Base-by-base conservation (phyloP, 2,797 vertebrate genomes). In the Oophaga sylvatica region DNA sequence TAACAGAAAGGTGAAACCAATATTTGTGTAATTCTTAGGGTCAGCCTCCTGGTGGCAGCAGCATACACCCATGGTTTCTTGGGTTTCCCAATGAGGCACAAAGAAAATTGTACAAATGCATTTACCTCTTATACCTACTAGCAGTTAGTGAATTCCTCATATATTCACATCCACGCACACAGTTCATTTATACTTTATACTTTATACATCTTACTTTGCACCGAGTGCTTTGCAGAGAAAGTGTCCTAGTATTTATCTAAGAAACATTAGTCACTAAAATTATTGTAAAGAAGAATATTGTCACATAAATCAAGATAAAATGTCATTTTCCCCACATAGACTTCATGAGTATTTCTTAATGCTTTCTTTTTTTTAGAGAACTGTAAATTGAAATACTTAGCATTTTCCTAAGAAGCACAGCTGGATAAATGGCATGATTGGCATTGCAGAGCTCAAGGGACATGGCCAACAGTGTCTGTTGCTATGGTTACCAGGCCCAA, bases 371-470 rank as follows among this genome's bases (percentile, higher is more conserved):
- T 81, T 78, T 85, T 73, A 56, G 62, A 65, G 57, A 89, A 83
- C 41, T 83, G 79, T 86, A 80, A 86, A 83, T 86, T 83, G 35
- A 89, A 86, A 83, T 81, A 89, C 80, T 89, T 89, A 80, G 56
- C 83, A 86, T 83, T 86, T 48, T 75, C 84, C 83, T 86, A 31
- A 87, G 80, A 79, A 35, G 65, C 88, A 83, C 88, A 83, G 88
- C 88, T 89, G 88, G 88, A 89, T 86, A 79, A 86, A 89, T 87
- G 73, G 45, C 81, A 67, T 89, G 88, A 87, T 87, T 89, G 88
- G 84, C 88, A 89, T 83, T 86, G 84, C 70, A 45, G 84, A 82
- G 65, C 88, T 87, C 88, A 57, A 80, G 88, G 88, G 88, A 89
- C 62, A 89, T 71, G 84, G 73, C 65, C 80, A 80, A 82, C 73